Evolutionary conservation across 1,140 invertebrate genomes (phyloP).

Genomic region (Bombus huntii): DNA sequence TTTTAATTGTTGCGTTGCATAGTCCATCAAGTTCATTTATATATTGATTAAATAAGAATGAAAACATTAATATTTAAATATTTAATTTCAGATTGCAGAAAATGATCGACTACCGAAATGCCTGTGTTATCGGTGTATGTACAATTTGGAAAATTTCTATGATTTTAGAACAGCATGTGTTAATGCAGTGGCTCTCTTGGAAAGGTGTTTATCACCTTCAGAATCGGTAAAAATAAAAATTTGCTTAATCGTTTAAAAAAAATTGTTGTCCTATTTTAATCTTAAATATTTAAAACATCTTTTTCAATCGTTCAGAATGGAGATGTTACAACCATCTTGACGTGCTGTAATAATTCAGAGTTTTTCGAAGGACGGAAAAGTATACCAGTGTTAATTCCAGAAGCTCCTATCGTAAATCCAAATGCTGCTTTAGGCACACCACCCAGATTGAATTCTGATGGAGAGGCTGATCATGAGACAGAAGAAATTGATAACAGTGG

Average conservation of each 20-base stretch:
- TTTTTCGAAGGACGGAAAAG: constrained; percentile 76
- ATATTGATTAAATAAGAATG: neutral
- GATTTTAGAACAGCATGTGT: constrained; percentile 83
- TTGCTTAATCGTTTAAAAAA: neutral
- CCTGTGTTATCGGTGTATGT: constrained; percentile 83
- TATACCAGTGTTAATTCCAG: constrained; percentile 80
- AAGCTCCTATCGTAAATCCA: constrained; percentile 81
- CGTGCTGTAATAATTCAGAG: constrained; percentile 48
- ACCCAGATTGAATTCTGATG: constrained; percentile 80
- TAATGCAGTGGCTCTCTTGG: constrained; percentile 79
- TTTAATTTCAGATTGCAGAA: constrained; percentile 80
- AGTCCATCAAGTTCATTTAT: neutral
- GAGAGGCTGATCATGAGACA: constrained; percentile 77
- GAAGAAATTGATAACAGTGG: constrained; percentile 78
- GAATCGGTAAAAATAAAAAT: constrained; percentile 67
- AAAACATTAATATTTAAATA: constrained; percentile 4
- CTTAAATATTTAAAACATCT: neutral
- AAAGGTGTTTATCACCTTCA: constrained; percentile 75
- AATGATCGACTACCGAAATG: constrained; percentile 82
- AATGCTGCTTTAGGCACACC: constrained; percentile 81
- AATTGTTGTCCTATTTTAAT: neutral
- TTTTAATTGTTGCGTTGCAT: neutral
- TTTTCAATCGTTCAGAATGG: constrained; percentile 14
- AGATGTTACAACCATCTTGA: constrained; percentile 32
- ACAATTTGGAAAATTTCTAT: constrained; percentile 83